A percentile compares a stretch with the other conserved stretches of the same genome.
These are phyloP conservation scores for Metopia argyrocephala DNA, from an alignment of 2,888 invertebrate genomes.

Conservation along the genomic window DNA sequence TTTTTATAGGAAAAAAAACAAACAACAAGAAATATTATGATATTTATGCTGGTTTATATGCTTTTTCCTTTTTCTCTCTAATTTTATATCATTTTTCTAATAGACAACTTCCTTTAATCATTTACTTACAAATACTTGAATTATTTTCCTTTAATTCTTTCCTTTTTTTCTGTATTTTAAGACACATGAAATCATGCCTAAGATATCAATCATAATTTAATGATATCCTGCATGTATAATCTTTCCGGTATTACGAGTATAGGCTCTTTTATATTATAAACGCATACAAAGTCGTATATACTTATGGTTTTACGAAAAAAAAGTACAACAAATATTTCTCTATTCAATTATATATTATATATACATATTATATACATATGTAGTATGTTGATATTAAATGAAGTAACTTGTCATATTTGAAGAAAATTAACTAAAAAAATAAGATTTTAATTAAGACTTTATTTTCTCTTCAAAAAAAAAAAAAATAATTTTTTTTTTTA, in stretches of 20 bases:
- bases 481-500: no score
- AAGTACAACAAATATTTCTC: no score
- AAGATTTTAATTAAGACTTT: no score
- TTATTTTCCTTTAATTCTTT: neutral
- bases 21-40: no score
- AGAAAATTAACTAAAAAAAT: no score
- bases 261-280: slow-evolving; percentile 12
- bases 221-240: slow-evolving; percentile 69
- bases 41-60: neutral
- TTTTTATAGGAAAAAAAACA: neutral
- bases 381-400: neutral
- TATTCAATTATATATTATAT: no score
- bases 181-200: slow-evolving; percentile 43
- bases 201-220: slow-evolving; percentile 69
- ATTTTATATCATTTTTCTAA: slow-evolving; percentile 21
- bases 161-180: neutral
- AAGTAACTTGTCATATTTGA: no score
- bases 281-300: neutral
- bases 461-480: no score
- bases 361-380: neutral
- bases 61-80: neutral
- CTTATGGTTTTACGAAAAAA: no score
- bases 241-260: slow-evolving; percentile 63
- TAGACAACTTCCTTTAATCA: slow-evolving; percentile 40
- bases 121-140: slow-evolving; percentile 9